These are phyloP conservation scores for Suncus etruscus DNA, from an alignment of 2,113 vertebrate species.

Conservation along the genomic window DNA sequence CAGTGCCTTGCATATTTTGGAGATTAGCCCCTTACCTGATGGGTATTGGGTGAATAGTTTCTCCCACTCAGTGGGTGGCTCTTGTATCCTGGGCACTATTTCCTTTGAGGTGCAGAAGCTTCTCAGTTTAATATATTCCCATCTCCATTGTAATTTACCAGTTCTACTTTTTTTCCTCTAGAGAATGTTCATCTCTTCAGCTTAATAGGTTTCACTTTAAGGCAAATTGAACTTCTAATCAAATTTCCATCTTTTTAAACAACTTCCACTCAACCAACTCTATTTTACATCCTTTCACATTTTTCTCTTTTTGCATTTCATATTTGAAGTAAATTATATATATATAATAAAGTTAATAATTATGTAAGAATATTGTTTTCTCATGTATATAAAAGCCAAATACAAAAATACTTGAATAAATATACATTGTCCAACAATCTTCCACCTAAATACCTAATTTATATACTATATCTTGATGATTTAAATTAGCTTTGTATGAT, in stretches of 20 bases:
- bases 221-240: slow-evolving; percentile 70
- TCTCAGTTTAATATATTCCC: no score
- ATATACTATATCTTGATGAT: not conserved
- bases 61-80: no score
- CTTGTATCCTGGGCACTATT: no score
- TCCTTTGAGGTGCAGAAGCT: no score
- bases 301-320: not conserved
- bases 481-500: not conserved
- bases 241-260: slow-evolving; percentile 61
- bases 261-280: slow-evolving; percentile 51
- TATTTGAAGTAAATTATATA: not conserved
- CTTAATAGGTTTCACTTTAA: slow-evolving; percentile 62
- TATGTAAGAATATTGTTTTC: not conserved
- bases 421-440: not conserved
- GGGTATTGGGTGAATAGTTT: no score
- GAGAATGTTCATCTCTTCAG: slow-evolving; percentile 31
- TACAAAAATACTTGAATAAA: not conserved
- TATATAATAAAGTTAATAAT: slow-evolving; percentile 16
- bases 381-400: not conserved
- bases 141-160: slow-evolving; percentile 52
- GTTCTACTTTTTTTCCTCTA: not conserved
- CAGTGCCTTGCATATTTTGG: no score
- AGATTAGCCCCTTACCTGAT: no score
- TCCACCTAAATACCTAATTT: not conserved
- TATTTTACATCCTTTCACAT: slow-evolving; percentile 6